Conservation (phyloP, 2,113 vertebrate genomes). For the Notothenia coriiceps region DNA sequence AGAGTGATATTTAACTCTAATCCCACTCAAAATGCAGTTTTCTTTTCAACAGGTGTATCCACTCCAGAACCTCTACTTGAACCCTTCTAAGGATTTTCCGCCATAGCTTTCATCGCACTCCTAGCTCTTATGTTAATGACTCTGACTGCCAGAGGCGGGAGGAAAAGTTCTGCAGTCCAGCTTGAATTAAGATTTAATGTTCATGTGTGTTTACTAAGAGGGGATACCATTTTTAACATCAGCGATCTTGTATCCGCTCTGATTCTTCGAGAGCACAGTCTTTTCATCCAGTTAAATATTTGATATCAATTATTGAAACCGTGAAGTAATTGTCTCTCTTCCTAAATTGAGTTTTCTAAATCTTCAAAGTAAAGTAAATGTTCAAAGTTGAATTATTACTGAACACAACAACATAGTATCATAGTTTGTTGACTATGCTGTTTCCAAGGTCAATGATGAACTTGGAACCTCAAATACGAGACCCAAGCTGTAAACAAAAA, state of each 20-base stretch:
- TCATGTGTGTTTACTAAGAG: neutral
- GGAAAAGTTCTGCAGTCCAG: too few relatives aligned
- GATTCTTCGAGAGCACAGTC: neutral
- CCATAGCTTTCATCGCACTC: too few relatives aligned
- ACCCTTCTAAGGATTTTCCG: too few relatives aligned
- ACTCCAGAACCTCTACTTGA: too few relatives aligned
- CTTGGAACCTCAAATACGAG: neutral
- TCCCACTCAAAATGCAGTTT: too few relatives aligned
- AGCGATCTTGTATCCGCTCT: neutral
- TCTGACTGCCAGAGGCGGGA: too few relatives aligned
- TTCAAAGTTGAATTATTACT: neutral
- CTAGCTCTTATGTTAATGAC: too few relatives aligned
- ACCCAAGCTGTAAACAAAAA: neutral
- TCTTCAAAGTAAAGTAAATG: neutral
- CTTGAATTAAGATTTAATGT: neutral
- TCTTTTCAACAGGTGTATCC: too few relatives aligned
- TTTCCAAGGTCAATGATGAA: neutral
- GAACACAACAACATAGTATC: too few relatives aligned
- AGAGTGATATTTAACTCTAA: too few relatives aligned
- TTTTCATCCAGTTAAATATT: neutral
- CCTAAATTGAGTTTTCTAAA: neutral
- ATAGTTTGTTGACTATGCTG: too few relatives aligned
- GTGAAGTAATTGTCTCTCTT: neutral
- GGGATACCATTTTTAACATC: neutral
- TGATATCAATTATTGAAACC: neutral